Evolutionary conservation across 92 coral and sea anemone species (phyloP), one percentile per base, ranked within the genome.

Genomic region (Umimayanthus chanpuru): DNA sequence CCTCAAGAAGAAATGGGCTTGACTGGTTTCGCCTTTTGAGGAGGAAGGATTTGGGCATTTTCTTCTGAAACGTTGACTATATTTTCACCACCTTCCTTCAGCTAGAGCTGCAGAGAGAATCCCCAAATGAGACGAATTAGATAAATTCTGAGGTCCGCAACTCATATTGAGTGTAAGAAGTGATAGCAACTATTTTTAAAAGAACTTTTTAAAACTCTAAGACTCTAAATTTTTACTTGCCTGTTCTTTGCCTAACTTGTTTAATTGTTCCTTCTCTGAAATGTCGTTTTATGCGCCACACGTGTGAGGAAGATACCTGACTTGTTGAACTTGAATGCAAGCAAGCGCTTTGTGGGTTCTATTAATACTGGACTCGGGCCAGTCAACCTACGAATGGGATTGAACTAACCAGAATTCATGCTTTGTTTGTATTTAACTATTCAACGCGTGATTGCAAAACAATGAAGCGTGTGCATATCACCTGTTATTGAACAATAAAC

Each of bases 381-480:
- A 83, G 87, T 14, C 36, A 83, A 49, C 61, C 8, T 14, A 78
- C 78, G 87, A 67, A 49, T 68, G 78, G 4, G 56, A 18, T 68
- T 61, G 87, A 40, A 68, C 78, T 43, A 83, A 83, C 87, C 41
- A 50, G 65, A 43, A 70, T 32, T 32, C 36, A 32, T 21, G 64
- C 87, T 83, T 83, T 83, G 87, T 83, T 83, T 83, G 79, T 83
- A 70, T 83, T 44, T 47, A 83, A 26, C 87, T 71, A 83, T 83
- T 83, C 87, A 83, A 70, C 64, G 87, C 87, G 65, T 83, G 87
- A 83, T 83, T 83, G 87, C 87, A 71, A 83, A 83, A 83, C 87
- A 83, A 83, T 70, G 6, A 64, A 16, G 78, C 87, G 87, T 71
- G 87, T 83, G 87, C 87, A 43, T 83, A 70, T 83, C 87, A 83